Conservation (phyloP, 2,888 invertebrate species). For the Hypsopygia costalis region DNA sequence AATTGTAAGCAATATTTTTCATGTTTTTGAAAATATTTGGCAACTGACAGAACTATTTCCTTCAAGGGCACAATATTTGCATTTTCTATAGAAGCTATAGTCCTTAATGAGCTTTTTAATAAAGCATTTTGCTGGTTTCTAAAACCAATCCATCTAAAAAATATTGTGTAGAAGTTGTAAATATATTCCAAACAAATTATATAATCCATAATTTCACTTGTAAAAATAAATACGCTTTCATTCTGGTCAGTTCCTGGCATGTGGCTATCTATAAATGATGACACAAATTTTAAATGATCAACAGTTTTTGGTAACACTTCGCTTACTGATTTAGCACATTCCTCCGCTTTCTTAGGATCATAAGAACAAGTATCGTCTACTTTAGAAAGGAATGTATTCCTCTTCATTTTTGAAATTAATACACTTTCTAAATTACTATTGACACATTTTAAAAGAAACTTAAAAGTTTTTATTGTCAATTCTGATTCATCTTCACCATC, state of each 20-base stretch:
- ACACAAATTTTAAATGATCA: constrained; percentile 46
- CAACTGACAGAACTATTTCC: constrained; percentile 54
- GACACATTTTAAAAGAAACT: constrained; percentile 49
- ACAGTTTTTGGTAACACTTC: constrained; percentile 53
- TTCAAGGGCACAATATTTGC: constrained; percentile 48
- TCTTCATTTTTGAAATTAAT: constrained; percentile 60
- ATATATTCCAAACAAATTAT: constrained; percentile 77
- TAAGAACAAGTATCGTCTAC: constrained; percentile 39
- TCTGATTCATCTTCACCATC: constrained; percentile 32
- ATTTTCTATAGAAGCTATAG: constrained; percentile 44
- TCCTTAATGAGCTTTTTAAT: constrained; percentile 57
- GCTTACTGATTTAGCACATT: constrained; percentile 47
- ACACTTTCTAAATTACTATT: constrained; percentile 48
- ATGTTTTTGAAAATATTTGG: constrained; percentile 60
- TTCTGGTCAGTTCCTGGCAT: constrained; percentile 31
- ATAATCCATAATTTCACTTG: constrained; percentile 40
- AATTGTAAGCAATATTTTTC: constrained; percentile 76
- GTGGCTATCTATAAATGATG: constrained; percentile 41
- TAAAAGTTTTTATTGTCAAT: constrained; percentile 49
- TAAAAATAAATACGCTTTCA: constrained; percentile 36
- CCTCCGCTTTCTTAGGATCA: constrained; percentile 50
- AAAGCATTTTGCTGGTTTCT: constrained; percentile 59
- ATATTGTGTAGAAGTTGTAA: constrained; percentile 76
- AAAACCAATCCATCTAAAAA: constrained; percentile 84
- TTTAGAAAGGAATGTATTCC: constrained; percentile 55